A percentile compares a stretch with the other conserved stretches of the same genome.
phyloP scores from a whole-genome alignment of 2,113 vertebrate species.

The Dicrurus megarhynchus region DNA sequence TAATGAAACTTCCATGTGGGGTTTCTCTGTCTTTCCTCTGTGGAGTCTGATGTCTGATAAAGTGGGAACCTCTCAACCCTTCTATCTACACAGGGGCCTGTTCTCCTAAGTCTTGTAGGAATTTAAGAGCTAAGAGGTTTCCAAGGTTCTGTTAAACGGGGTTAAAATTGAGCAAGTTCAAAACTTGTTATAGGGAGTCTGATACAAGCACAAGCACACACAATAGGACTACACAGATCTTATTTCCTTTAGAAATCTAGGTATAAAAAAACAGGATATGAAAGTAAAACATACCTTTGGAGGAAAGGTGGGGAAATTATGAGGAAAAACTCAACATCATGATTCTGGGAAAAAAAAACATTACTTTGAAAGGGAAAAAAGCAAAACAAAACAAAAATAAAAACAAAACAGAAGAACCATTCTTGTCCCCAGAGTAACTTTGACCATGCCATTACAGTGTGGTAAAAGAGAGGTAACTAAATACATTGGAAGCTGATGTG shows the following conservation, averaged over 20 bases:
- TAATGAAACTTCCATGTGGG: not conserved
- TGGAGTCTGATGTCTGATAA: not conserved
- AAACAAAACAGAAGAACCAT: not conserved
- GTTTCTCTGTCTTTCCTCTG: not conserved
- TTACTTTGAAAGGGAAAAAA: not conserved
- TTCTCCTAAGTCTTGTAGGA: not conserved
- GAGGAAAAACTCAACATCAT: not conserved
- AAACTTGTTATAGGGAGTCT: not conserved
- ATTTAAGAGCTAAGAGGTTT: not conserved
- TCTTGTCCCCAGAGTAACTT: not conserved
- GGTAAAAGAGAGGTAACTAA: not conserved
- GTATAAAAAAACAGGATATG: too few species aligned
- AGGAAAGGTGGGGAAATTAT: not conserved
- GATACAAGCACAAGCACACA: not conserved
- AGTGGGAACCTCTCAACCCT: not conserved
- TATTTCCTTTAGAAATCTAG: not conserved
- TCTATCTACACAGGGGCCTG: fast-evolving
- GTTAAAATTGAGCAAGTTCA: not conserved
- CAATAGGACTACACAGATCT: not conserved
- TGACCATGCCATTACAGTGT: not conserved
- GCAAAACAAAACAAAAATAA: not conserved
- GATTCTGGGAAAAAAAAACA: not conserved
- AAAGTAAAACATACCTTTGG: not conserved
- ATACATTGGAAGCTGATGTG: not conserved
- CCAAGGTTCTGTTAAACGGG: not conserved